Conservation (phyloP, 1,140 invertebrate species). For the Anthonomus grandis region DNA sequence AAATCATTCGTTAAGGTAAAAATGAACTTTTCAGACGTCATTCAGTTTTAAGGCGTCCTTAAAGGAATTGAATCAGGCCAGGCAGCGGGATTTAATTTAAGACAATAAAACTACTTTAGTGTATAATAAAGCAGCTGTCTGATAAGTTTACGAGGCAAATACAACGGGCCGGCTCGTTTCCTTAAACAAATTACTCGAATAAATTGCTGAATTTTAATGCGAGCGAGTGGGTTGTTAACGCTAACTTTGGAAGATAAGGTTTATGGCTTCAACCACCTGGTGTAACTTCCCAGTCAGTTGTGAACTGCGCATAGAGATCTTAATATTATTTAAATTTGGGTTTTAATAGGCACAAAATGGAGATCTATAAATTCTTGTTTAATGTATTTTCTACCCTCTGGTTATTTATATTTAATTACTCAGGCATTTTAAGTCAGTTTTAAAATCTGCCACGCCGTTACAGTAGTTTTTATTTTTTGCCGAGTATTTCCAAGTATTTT, state of each 20-base stretch:
- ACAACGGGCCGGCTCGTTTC: constrained; percentile 1
- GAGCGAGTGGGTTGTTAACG: constrained; percentile 7
- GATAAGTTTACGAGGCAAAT: constrained; percentile 9
- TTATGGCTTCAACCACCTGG: constrained; percentile 3
- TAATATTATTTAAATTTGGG: too few species aligned
- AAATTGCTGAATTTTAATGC: constrained; percentile 13
- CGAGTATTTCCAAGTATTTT: too few species aligned
- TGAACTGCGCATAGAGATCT: too few species aligned
- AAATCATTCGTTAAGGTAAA: background rate
- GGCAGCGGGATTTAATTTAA: constrained; percentile 11
- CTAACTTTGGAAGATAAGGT: constrained; percentile 8
- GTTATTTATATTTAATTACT: too few species aligned
- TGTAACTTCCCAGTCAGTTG: background rate
- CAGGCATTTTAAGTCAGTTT: too few species aligned
- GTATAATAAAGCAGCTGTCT: constrained; percentile 7
- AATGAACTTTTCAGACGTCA: too few species aligned
- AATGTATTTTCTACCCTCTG: too few species aligned
- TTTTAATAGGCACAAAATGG: too few species aligned
- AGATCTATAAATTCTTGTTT: too few species aligned
- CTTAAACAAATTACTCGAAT: constrained; percentile 7
- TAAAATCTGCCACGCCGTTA: too few species aligned
- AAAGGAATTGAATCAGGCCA: background rate
- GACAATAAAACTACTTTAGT: constrained; percentile 7
- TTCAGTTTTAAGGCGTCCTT: background rate
- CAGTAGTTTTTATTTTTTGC: too few species aligned